A percentile compares a stretch with the other conserved stretches of the same genome.
phyloP scores from a whole-genome alignment of 2,113 vertebrate genomes.

The Macrotis lagotis region DNA sequence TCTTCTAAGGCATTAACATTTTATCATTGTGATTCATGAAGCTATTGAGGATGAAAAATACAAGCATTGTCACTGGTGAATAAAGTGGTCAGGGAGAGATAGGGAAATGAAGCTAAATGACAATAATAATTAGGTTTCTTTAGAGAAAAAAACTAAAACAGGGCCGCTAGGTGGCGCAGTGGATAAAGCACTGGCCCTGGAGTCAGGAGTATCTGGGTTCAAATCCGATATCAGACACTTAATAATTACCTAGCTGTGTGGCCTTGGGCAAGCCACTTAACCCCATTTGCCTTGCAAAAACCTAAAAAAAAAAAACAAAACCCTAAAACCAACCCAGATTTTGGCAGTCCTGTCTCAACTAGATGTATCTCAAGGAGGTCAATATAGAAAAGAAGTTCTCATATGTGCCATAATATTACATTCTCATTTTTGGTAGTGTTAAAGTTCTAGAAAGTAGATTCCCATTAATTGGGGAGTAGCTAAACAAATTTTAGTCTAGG shows the following conservation, averaged over 20 bases:
- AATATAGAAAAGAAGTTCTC: background rate
- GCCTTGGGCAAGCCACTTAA: too few species aligned
- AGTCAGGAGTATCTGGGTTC: too few species aligned
- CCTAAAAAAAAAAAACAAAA: too few species aligned
- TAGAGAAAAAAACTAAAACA: background rate
- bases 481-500: background rate
- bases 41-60: background rate
- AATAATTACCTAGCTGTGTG: too few species aligned
- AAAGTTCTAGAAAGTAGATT: background rate
- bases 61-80: constrained; percentile 18
- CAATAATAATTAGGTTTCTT: background rate
- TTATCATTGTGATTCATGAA: background rate
- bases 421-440: background rate
- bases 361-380: background rate
- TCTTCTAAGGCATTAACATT: background rate
- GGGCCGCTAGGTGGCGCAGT: too few species aligned
- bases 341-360: background rate
- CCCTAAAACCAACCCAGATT: background rate
- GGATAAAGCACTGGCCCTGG: too few species aligned
- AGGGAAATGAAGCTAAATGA: constrained; percentile 9
- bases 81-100: background rate
- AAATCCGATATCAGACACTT: too few species aligned
- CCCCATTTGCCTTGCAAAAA: too few species aligned
- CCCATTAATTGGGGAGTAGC: background rate
- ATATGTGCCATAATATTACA: background rate